Evolutionary conservation across 2,888 invertebrate species (phyloP), one percentile per base, ranked within the genome.

Genomic region (Orthonychiurus folsomi): DNA sequence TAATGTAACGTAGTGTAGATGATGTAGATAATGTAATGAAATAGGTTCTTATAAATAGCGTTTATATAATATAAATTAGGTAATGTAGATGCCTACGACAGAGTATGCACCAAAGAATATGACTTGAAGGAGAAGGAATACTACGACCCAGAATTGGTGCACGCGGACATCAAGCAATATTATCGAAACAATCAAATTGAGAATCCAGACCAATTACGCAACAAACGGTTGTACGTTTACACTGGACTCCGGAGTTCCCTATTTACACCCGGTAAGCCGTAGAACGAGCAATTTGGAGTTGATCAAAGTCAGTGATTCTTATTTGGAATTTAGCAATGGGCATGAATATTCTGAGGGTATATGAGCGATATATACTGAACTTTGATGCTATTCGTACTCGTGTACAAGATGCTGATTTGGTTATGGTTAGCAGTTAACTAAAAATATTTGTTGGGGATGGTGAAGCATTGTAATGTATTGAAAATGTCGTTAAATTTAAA

Each of bases 221-320:
- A 69, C 27, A 70, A 69, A 52, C 59, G 63, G n/a, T 54, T 73
- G 0, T 73, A 71, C 47, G 66, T 73, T 2, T 73, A 69, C 58
- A 65, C 71, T 26, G 70, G 70, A 20, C 57, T 62, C 2, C 52
- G 66, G 9, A 70, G 61, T 50, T 23, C 56, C 9, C 64, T 71
- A 26, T 73, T 73, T 59, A 67, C 64, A 47, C 55, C 67, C 3
- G 71, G 59, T 37, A 37, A 37, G 37, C 37, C n/a, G n/a, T n/a
- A n/a, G n/a, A n/a, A n/a, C n/a, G n/a, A n/a, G n/a, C n/a, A n/a
- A n/a, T n/a, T n/a, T n/a, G n/a, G n/a, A n/a, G n/a, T n/a, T n/a
- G n/a, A n/a, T n/a, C 37, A 37, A 37, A 15, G 37, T 37, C 37
- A 15, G 37, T 37, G 37, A 9, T 37, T 37, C 37, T 15, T 37